Evolutionary conservation across 1,140 invertebrate species (phyloP).

Genomic region (Bathynomus jamesi): DNA sequence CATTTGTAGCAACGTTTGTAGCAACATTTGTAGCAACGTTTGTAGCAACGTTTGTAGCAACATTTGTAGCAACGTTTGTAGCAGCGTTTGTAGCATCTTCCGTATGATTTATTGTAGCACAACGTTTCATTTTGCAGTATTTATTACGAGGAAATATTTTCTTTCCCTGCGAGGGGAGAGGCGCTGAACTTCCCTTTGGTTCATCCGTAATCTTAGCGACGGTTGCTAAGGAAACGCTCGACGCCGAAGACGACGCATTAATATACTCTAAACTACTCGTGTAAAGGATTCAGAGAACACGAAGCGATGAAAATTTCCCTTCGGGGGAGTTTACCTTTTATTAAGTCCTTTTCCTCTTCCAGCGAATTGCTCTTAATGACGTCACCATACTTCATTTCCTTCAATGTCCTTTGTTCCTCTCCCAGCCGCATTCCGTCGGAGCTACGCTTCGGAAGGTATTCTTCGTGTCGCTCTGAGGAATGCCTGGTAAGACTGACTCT

Average conservation of each 20-base stretch:
- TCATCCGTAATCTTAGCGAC: neutral
- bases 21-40: neutral
- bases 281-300: neutral
- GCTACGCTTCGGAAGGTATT: neutral
- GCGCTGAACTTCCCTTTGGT: too few species aligned
- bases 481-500: neutral
- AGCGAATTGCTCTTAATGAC: neutral
- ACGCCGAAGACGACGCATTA: neutral
- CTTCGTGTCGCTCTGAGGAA: neutral
- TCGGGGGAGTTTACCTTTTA: neutral
- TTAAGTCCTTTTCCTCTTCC: neutral
- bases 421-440: neutral
- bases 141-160: neutral
- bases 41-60: neutral
- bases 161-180: too few species aligned
- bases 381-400: neutral
- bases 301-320: neutral
- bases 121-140: neutral
- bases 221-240: neutral
- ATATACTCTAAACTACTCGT: neutral
- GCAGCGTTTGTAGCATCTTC: too few species aligned
- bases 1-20: neutral
- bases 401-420: neutral
- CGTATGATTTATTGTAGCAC: neutral
- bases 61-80: neutral